Base-by-base conservation (phyloP, 92 coral and sea anemone genomes). In the Epizoanthus ramosus region DNA sequence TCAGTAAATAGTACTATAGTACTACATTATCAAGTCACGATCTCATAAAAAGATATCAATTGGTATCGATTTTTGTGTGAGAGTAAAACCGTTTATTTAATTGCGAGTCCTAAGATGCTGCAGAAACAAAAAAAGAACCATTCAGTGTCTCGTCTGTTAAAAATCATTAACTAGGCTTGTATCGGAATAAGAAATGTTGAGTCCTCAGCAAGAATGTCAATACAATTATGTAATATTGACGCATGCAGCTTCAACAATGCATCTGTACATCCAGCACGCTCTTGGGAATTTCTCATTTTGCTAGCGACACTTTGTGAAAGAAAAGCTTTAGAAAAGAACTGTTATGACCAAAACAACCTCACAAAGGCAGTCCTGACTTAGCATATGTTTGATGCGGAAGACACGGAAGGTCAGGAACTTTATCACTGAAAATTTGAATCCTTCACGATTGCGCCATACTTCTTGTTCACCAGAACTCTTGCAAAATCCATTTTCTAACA, bases 281-380 rank as follows among this genome's bases (percentile, higher is more conserved):
- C 82, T 39, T 77, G 82, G 82, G 82, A 77, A 43, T 61, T 19
- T 75, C 69, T 13, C 25, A 77, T 63, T 77, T 69, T 61, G 52
- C 82, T 31, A 61, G 82, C 52, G 41, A 77, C 57, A 39, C 39
- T 13, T 76, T 56, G 54, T 77, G 35, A 77, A 50, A 77, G 82
- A 77, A 77, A 77, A 43, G 82, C 82, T 63, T 77, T 77, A 39
- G 82, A 77, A 77, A 60, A 21, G 52, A 37, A 57, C 35, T 76
- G 81, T 59, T 76, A 13, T 19, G 41, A 41, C 70, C 16, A 43
- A 77, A 61, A 35, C 66, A 63, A 58, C 82, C 22, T 39, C 39
- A 77, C 82, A 77, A 77, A 59, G 57, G 71, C 82, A 41, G 70
- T 22, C 47, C 53, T 61, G 28, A 63, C 82, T 41, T 12, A 77